Conservation (phyloP, 1,140 invertebrate genomes). For the Drosophila kikkawai region DNA sequence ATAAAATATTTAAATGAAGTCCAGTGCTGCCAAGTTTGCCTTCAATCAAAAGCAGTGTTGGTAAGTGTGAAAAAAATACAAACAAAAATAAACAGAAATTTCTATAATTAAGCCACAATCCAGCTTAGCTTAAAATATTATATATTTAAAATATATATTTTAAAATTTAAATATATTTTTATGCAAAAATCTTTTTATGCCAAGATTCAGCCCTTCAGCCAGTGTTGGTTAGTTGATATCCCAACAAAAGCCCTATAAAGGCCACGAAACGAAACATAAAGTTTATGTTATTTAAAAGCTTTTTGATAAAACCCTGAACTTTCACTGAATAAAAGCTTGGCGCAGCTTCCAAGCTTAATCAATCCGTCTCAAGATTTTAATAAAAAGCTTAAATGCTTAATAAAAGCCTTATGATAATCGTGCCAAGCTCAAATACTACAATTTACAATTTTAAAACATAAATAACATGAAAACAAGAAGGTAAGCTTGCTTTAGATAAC, state of each 20-base stretch:
- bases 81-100: no score
- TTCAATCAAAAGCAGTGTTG: no score
- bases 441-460: background rate
- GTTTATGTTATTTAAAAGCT: constrained; percentile 6
- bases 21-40: no score
- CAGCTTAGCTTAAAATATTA: no score
- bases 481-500: background rate
- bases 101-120: background rate
- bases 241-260: background rate
- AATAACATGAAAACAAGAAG: background rate
- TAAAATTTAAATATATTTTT: background rate
- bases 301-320: background rate
- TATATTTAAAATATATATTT: no score
- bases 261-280: background rate
- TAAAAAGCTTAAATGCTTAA: constrained; percentile 15
- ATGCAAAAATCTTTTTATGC: background rate
- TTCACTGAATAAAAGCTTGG: constrained; percentile 7
- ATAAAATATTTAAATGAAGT: background rate
- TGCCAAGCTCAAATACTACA: background rate
- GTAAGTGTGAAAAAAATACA: no score
- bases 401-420: constrained; percentile 7
- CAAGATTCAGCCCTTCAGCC: background rate
- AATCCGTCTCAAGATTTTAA: background rate
- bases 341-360: constrained; percentile 17
- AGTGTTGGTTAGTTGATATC: background rate